phyloP scores from a whole-genome alignment of 2,113 vertebrate genomes.

The Phainopepla nitens region DNA sequence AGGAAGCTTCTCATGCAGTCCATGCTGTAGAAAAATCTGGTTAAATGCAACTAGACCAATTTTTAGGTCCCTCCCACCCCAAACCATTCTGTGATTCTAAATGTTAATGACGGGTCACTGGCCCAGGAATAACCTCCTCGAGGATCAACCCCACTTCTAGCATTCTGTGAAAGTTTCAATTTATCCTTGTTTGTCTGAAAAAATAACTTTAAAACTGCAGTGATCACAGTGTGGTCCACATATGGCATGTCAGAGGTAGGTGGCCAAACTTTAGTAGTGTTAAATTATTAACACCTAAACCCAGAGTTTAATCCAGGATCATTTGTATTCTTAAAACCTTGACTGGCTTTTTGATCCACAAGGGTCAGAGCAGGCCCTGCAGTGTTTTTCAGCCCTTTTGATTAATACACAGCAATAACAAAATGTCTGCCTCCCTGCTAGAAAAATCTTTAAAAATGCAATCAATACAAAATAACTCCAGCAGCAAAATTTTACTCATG shows the following conservation, averaged over 20 bases:
- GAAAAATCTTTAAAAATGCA: conserved; percentile 31
- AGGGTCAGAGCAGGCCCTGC: background rate
- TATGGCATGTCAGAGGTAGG: background rate
- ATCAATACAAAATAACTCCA: conserved; percentile 26
- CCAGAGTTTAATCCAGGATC: background rate
- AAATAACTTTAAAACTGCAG: background rate
- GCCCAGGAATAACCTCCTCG: background rate
- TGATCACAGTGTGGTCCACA: background rate
- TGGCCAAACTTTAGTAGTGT: background rate
- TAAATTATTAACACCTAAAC: background rate
- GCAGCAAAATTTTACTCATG: background rate
- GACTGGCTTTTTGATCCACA: background rate
- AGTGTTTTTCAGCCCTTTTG: background rate
- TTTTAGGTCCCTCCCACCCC: background rate
- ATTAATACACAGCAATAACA: conserved; percentile 19
- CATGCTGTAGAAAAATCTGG: background rate
- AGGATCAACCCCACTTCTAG: background rate
- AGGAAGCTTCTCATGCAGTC: background rate
- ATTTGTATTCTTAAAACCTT: background rate
- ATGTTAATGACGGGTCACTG: background rate
- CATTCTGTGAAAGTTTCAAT: background rate
- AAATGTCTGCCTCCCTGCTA: conserved; percentile 3
- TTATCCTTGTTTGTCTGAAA: background rate
- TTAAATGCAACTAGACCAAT: background rate
- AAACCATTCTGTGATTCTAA: background rate